A percentile compares a stretch with the other conserved stretches of the same genome.
Conservation (phyloP, 2,888 invertebrate species). For the Ceraclea dissimilis region DNA sequence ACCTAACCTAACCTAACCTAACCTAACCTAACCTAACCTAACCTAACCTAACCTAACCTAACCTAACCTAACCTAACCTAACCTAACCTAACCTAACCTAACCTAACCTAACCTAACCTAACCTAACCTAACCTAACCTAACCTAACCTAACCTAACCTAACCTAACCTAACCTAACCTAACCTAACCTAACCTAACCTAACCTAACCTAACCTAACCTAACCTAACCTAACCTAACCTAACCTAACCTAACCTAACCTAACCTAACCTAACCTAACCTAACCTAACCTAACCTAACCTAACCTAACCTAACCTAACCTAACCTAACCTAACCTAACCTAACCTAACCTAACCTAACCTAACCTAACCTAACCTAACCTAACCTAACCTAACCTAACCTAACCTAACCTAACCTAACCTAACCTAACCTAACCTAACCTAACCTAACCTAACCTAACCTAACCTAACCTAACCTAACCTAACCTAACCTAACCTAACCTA, state of each 20-base stretch:
- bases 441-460: slow-evolving; percentile 6
- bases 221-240: slow-evolving; percentile 7
- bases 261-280: slow-evolving; percentile 15
- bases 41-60: slow-evolving; percentile 9
- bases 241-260: neutral
- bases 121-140: slow-evolving; percentile 15
- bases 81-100: slow-evolving; percentile 7
- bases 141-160: slow-evolving; percentile 3
- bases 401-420: slow-evolving; percentile 15
- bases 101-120: slow-evolving; percentile 1
- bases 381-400: neutral
- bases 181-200: slow-evolving; percentile 9
- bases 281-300: slow-evolving; percentile 3
- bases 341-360: slow-evolving; percentile 9
- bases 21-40: slow-evolving; percentile 6
- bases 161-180: slow-evolving; percentile 6
- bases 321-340: slow-evolving; percentile 9
- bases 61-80: slow-evolving; percentile 9
- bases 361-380: slow-evolving; percentile 7
- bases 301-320: slow-evolving; percentile 6
- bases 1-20: slow-evolving; percentile 3
- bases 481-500: slow-evolving; percentile 9
- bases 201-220: slow-evolving; percentile 9
- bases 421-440: slow-evolving; percentile 3
- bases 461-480: slow-evolving; percentile 9